Conservation (phyloP, 2,797 vertebrate species). For the Morelia viridis region DNA sequence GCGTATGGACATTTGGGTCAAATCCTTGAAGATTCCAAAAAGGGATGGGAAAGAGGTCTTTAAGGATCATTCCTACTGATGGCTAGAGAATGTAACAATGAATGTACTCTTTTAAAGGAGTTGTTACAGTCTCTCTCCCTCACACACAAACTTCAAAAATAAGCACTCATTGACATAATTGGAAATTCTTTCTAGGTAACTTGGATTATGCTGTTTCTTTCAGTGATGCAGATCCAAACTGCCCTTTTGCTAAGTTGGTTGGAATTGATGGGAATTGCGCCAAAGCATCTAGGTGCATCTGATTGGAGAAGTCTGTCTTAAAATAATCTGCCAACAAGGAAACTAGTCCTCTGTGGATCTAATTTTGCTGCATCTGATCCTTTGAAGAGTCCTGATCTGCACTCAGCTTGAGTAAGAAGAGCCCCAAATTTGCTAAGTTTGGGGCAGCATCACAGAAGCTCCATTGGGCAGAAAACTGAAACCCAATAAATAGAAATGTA, state of each 20-base stretch:
- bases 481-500: constrained; percentile 25
- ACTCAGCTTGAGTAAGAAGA: not conserved
- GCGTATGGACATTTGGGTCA: not conserved
- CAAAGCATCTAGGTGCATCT: not conserved
- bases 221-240: not conserved
- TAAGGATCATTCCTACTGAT: too few relatives aligned
- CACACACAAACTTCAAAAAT: not conserved
- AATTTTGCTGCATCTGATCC: not conserved
- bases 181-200: not conserved
- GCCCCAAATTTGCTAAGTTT: not conserved
- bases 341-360: not conserved
- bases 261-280: not conserved
- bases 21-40: too few relatives aligned
- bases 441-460: constrained; percentile 5
- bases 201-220: too few relatives aligned
- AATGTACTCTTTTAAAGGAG: too few relatives aligned
- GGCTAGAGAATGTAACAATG: too few relatives aligned
- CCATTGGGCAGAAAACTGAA: not conserved
- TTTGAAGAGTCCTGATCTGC: not conserved
- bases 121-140: too few relatives aligned
- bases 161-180: not conserved
- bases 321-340: not conserved
- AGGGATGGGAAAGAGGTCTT: too few relatives aligned
- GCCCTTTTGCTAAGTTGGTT: not conserved
- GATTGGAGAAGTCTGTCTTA: not conserved